Evolutionary conservation across 2,888 invertebrate species (phyloP).

Genomic region (Sipha maydis): DNA sequence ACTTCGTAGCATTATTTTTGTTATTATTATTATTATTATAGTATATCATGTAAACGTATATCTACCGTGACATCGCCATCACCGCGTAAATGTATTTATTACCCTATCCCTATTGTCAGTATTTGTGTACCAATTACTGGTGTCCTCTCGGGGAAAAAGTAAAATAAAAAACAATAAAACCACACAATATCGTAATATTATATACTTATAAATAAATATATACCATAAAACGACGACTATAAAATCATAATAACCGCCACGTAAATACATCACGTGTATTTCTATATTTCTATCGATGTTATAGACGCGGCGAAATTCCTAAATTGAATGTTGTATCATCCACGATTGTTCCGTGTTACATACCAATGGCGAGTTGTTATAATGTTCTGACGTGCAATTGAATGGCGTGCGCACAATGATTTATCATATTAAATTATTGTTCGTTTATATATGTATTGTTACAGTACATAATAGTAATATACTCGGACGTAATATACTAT

Average conservation of each 20-base stretch:
- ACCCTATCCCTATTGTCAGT: not conserved
- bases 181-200: not conserved
- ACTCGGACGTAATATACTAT: too few species aligned
- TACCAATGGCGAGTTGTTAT: too few species aligned
- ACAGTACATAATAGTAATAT: too few species aligned
- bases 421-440: too few species aligned
- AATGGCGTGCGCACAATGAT: too few species aligned
- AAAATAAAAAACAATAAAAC: not conserved
- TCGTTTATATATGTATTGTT: too few species aligned
- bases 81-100: not conserved
- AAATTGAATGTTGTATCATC: not conserved
- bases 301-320: not conserved
- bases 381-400: too few species aligned
- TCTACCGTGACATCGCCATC: slow-evolving; percentile 37
- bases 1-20: not conserved
- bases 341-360: not conserved
- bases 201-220: too few species aligned
- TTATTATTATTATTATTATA: too few species aligned
- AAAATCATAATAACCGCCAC: too few species aligned
- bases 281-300: too few species aligned
- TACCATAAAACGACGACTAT: not conserved
- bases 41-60: not conserved
- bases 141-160: not conserved
- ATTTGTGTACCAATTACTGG: slow-evolving; percentile 5
- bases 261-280: too few species aligned